phyloP scores from a whole-genome alignment of 2,113 vertebrate species.

The Excalfactoria chinensis region DNA sequence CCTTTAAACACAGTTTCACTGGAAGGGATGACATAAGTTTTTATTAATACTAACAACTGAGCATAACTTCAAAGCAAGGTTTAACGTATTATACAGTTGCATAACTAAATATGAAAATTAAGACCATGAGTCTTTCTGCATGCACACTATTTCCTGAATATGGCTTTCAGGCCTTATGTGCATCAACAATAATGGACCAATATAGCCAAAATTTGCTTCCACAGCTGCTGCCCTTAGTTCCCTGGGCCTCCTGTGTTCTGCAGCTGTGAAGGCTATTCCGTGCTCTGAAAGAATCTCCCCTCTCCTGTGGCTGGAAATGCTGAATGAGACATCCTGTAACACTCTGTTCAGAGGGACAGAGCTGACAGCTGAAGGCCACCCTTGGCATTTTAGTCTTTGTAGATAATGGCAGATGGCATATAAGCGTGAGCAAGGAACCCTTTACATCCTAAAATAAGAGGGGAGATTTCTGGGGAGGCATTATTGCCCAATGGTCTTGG shows the following conservation, averaged over 20 bases:
- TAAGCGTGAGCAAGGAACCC: background rate
- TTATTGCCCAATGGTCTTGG: background rate
- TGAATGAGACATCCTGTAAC: slow-evolving; percentile 62
- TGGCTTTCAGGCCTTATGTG: slow-evolving; percentile 18
- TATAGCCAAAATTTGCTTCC: slow-evolving; percentile 63
- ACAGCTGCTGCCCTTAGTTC: slow-evolving; percentile 63
- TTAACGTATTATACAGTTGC: background rate
- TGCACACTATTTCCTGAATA: background rate
- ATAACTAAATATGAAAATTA: slow-evolving; percentile 13
- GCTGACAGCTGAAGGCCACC: slow-evolving; percentile 11
- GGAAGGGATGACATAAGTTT: background rate
- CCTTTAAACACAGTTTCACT: background rate
- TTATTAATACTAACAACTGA: background rate
- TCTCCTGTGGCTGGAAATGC: slow-evolving; percentile 48
- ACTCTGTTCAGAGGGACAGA: slow-evolving; percentile 21
- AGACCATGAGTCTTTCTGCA: background rate
- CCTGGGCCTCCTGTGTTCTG: slow-evolving; percentile 53
- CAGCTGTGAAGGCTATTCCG: slow-evolving; percentile 66
- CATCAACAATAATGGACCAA: slow-evolving; percentile 30
- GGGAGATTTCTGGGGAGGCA: background rate
- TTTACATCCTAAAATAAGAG: background rate
- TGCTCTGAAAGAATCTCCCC: slow-evolving; percentile 32
- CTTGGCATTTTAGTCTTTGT: slow-evolving; percentile 31
- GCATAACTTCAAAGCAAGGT: background rate
- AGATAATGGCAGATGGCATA: background rate